Evolutionary conservation across 2,888 invertebrate species (phyloP).

Genomic region (Monochamus alternatus): DNA sequence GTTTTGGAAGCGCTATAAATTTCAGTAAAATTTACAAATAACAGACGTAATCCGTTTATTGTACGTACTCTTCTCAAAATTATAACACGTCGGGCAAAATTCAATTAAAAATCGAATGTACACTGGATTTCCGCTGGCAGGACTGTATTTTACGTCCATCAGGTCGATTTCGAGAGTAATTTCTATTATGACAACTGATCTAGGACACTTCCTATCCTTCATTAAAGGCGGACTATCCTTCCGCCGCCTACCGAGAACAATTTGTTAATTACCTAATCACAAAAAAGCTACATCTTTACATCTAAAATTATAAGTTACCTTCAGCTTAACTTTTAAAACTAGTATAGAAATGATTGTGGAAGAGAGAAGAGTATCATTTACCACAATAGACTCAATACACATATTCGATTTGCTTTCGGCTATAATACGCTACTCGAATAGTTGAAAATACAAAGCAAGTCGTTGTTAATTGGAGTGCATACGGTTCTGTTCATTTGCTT

Average conservation of each 20-base stretch:
- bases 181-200: conserved; percentile 1
- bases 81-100: conserved; percentile 5
- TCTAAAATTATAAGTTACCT: too few relatives aligned
- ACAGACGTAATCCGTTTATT: conserved; percentile 12
- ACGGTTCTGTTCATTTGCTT: conserved; percentile 1
- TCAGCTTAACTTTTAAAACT: too few relatives aligned
- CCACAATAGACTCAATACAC: too few relatives aligned
- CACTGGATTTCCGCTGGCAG: conserved; percentile 19
- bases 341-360: too few relatives aligned
- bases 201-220: neutral
- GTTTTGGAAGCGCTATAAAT: conserved; percentile 16
- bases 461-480: neutral
- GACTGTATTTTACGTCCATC: conserved; percentile 2
- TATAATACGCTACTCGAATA: neutral
- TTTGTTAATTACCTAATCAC: neutral
- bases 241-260: neutral
- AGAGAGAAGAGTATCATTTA: too few relatives aligned
- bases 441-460: conserved; percentile 1
- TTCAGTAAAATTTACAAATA: conserved; percentile 5
- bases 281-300: too few relatives aligned
- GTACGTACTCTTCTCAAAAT: neutral
- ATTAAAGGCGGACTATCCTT: neutral
- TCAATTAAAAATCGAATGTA: conserved; percentile 13
- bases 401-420: neutral
- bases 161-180: conserved; percentile 17